A percentile compares a stretch with the other conserved stretches of the same genome.
Evolutionary conservation across 1,140 invertebrate species (phyloP).

Genomic region (Hycleus phaleratus): DNA sequence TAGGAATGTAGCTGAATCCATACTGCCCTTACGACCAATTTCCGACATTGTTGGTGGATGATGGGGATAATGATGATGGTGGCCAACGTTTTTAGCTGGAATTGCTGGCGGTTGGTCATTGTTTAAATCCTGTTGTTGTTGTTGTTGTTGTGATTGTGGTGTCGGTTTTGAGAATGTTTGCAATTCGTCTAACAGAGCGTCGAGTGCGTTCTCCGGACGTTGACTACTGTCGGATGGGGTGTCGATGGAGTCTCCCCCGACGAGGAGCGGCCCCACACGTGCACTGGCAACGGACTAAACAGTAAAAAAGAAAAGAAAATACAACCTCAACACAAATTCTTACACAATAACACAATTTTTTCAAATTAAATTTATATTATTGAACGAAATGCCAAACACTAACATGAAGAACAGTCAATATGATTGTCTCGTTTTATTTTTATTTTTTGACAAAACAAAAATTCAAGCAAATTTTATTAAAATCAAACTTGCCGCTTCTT

Average conservation of each 20-base stretch:
- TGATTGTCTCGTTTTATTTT: too few species aligned
- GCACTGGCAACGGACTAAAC: conserved; percentile 50
- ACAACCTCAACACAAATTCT: too few species aligned
- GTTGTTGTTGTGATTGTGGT: conserved; percentile 30
- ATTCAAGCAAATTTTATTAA: too few species aligned
- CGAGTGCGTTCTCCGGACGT: conserved; percentile 87
- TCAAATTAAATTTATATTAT: too few species aligned
- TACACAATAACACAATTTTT: too few species aligned
- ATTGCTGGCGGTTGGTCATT: conserved; percentile 33
- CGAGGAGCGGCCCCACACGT: conserved; percentile 56
- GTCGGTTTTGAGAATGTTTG: conserved; percentile 72
- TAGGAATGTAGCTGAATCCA: conserved; percentile 45
- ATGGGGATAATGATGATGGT: conserved; percentile 19
- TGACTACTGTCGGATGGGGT: conserved; percentile 53
- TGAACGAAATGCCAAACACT: too few species aligned
- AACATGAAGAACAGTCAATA: too few species aligned
- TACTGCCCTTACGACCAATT: conserved; percentile 48
- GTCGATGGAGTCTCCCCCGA: conserved; percentile 56
- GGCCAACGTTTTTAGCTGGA: conserved; percentile 29
- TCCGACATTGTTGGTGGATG: conserved; percentile 43
- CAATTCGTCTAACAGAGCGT: conserved; percentile 87
- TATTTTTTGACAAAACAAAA: too few species aligned
- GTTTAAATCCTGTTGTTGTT: conserved; percentile 23
- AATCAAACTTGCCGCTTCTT: too few species aligned
- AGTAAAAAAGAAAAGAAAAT: conserved; percentile 7